Conservation (phyloP, 2,797 vertebrate species). For the Xenentodon cancila region DNA sequence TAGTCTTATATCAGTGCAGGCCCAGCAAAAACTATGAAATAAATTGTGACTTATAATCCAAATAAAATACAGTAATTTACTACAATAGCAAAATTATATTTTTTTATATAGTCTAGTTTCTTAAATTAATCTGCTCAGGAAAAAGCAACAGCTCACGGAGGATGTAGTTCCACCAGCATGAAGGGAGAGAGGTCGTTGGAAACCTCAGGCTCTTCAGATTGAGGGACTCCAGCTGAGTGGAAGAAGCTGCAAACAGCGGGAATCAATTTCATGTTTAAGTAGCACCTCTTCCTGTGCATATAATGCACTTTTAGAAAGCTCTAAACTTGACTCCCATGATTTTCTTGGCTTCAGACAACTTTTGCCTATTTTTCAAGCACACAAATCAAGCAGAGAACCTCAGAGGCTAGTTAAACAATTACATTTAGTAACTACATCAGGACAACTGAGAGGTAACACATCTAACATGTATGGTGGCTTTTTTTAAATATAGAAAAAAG, state of each 20-base stretch:
- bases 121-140: slow-evolving; percentile 27
- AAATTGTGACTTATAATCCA: too few species aligned
- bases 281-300: slow-evolving; percentile 65
- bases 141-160: slow-evolving; percentile 50
- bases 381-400: slow-evolving; percentile 31
- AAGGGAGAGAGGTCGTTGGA: slow-evolving; percentile 46
- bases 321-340: slow-evolving; percentile 55
- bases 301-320: slow-evolving; percentile 62
- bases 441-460: slow-evolving; percentile 4
- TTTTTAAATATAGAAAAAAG: background rate
- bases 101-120: slow-evolving; percentile 40
- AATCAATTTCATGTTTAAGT: slow-evolving; percentile 72
- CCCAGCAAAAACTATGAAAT: too few species aligned
- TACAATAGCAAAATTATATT: slow-evolving; percentile 41
- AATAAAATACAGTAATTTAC: too few species aligned
- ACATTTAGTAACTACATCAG: slow-evolving; percentile 5
- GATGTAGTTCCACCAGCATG: slow-evolving; percentile 36
- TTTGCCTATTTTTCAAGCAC: slow-evolving; percentile 32
- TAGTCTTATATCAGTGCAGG: too few species aligned
- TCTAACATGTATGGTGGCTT: background rate
- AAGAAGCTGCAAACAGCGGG: slow-evolving; percentile 74
- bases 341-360: slow-evolving; percentile 36
- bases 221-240: slow-evolving; percentile 69
- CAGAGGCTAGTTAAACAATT: slow-evolving; percentile 22
- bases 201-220: slow-evolving; percentile 66